Evolutionary conservation across 2,888 invertebrate genomes (phyloP).

Genomic region (Pseudanteris insignis): DNA sequence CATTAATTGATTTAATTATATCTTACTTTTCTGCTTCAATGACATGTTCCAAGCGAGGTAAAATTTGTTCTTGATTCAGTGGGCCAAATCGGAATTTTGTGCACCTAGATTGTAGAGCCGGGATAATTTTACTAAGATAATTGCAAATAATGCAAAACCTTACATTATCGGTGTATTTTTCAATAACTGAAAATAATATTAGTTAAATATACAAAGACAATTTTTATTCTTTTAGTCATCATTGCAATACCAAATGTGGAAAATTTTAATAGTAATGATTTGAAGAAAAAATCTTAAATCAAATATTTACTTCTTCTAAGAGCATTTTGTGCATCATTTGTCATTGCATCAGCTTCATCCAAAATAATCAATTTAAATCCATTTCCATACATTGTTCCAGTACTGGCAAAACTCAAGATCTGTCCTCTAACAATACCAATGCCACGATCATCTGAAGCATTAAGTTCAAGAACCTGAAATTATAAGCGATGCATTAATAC

Average conservation of each 20-base stretch:
- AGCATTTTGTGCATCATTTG: constrained; percentile 99
- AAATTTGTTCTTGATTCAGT: constrained; percentile 82
- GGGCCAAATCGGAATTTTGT: constrained; percentile 97
- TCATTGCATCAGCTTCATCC: constrained; percentile 99
- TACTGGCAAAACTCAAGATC: constrained; percentile 96
- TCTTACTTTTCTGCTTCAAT: constrained; percentile 83
- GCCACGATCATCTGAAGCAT: constrained; percentile 98
- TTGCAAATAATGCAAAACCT: constrained; percentile 99
- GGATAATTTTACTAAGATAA: constrained; percentile 97
- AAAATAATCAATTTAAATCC: constrained; percentile 95
- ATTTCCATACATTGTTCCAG: constrained; percentile 91
- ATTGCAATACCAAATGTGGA: no score
- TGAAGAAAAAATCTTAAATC: no score
- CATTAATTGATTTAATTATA: neutral
- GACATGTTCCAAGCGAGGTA: constrained; percentile 88
- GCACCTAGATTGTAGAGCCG: constrained; percentile 97
- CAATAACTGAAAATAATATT: constrained; percentile 93
- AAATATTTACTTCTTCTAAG: constrained; percentile 90
- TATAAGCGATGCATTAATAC: neutral
- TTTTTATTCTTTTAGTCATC: no score
- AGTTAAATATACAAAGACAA: no score
- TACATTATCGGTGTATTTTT: constrained; percentile 98
- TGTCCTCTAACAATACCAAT: constrained; percentile 94
- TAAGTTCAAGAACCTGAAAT: constrained; percentile 83
- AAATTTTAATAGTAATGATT: no score